Evolutionary conservation across 2,888 invertebrate species (phyloP), one percentile per base, ranked within the genome.

Genomic region (Lithophane socia): DNA sequence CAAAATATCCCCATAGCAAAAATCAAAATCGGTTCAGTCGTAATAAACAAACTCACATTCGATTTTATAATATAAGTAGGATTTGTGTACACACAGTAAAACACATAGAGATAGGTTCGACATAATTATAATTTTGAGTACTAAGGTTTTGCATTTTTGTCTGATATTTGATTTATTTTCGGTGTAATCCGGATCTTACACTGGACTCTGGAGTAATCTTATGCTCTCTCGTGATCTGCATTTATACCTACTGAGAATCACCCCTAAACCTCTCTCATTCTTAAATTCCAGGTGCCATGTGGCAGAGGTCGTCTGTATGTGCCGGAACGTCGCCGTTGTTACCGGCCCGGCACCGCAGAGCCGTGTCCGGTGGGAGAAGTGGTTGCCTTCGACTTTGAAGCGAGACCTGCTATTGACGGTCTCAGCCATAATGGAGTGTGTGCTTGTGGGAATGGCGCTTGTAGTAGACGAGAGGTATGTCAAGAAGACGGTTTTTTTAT

Each of bases 381-480:
- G 13, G 98, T 99, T 5, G 97, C 98, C 0, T 99, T 98, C 92
- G 98, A 99, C 94, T 98, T 98, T 89, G 98, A 97, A 37, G 97
- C 98, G 0, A 94, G 98, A 2, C 98, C 98, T 0, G 98, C 98
- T 0, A 91, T 98, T 3, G 98, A 98, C 89, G 98, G 98, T 0
- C 97, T 98, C 65, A 98, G 98, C 67, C 98, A 98, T 92, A 98
- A 98, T 87, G 99, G 98, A 0, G 97, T 98, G 68, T 99, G 99
- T 89, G 98, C 98, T 13, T 98, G 98, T 90, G 97, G 97, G 0
- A 98, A 97, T 12, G 97, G 97, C 89, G 97, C 97, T 49, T 95
- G 95, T 85, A 91, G 88, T 61, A 91, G 92, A 75, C 88, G 91
- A 87, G 94, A 95, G 92, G 95, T 73, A 29, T 18, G 70, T 24